Base-by-base conservation (phyloP, 2,113 vertebrate genomes). In the Nothobranchius furzeri region DNA sequence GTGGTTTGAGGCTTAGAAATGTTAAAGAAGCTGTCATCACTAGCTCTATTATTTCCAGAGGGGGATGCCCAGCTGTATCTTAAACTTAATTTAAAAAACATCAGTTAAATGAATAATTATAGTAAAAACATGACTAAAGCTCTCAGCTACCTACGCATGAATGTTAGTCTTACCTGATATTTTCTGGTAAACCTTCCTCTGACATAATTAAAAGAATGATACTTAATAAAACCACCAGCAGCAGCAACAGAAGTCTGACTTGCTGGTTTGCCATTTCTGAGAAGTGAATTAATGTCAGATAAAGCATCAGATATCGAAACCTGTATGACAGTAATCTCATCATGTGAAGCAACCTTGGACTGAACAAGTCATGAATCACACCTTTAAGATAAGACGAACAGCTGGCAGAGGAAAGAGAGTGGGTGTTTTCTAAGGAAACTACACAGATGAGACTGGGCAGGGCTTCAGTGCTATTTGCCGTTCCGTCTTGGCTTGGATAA, bases 161-260 rank as follows among this genome's bases (percentile, higher is more conserved):
- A 6, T 40, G 49, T 6, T 40, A 8, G 30, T 53, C 90, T 78
- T 77, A 91, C 90, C 73, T 36, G 1, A 14, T 10, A 4, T 0
- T 36, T 24, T 7, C 6, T 11, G 24, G 13, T 0, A 70, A 9
- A 9, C n/a, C 0, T 17, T 3, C 59, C 74, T 54, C 76, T 12
- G 66, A 69, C 0, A 88, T 5, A 4, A 77, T 0, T 12, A 73
- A 78, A 40, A 73, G 1, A 0, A 81, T 0, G 20, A 45, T 0
- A 3, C 52, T 55, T 30, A 25, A 1, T 6, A 53, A 45, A 2
- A 83, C 4, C 24, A 82, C 5, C 17, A 70, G 6, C 6, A 70
- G 14, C 51, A 50, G 9, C 53, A 2, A 13, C 24, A 68, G 58
- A 13, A 17, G 1, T 35, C 25, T 58, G 17, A 1, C 0, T 9